Conservation (phyloP, 2,797 vertebrate species). For the Peromyscus aztecus region DNA sequence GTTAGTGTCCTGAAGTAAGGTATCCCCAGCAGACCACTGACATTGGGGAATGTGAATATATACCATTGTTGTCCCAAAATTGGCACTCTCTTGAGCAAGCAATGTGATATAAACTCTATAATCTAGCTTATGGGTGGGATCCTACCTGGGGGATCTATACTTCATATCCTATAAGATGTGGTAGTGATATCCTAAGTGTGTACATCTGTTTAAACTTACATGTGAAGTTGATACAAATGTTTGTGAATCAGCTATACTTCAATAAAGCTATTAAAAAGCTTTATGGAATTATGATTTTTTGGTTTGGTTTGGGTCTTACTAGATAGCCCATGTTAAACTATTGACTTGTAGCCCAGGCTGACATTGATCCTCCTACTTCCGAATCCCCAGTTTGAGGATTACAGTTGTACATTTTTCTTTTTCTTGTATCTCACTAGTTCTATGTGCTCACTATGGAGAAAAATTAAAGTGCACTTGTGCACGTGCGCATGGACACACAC, state of each 20-base stretch:
- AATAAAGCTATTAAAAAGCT: background rate
- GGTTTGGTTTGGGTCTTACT: background rate
- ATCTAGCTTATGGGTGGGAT: background rate
- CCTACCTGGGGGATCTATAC: background rate
- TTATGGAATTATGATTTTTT: background rate
- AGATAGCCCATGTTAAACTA: background rate
- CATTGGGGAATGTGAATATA: background rate
- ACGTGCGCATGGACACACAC: background rate
- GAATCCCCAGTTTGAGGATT: background rate
- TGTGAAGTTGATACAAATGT: background rate
- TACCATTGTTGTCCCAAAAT: background rate
- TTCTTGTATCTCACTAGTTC: background rate
- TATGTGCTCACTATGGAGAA: conserved; percentile 12
- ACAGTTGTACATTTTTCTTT: background rate
- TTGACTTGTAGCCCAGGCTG: background rate
- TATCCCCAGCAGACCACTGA: background rate
- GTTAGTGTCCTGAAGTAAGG: background rate
- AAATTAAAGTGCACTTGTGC: background rate
- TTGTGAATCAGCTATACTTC: background rate
- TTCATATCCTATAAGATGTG: background rate
- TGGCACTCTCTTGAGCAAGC: background rate
- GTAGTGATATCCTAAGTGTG: background rate
- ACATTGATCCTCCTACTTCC: background rate
- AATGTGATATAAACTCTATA: background rate
- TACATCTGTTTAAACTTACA: background rate